Base-by-base conservation (phyloP, 2,888 invertebrate species). In the Macrostomum cliftonense region DNA sequence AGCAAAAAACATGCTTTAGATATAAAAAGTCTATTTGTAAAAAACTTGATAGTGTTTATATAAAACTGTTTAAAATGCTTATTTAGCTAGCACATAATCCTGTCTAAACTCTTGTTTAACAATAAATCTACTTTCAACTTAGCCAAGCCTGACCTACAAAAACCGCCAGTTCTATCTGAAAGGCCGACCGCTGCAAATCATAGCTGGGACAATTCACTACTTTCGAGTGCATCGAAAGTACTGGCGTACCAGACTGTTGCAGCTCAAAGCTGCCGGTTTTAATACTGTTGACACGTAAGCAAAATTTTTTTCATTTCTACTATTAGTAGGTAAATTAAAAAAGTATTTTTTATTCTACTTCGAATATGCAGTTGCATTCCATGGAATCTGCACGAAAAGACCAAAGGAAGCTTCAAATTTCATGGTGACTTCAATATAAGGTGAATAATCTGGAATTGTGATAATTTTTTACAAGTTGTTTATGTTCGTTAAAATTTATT, bases 281-380 rank as follows among this genome's bases (percentile, higher is more conserved):
- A 67, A 67, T 50, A 62, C 63, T 9, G 56, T 67, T 1, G 66
- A 67, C 57, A 67, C 66, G 66, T 67, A 54, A 58, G 64, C 9
- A 45, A 28, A 13, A 16, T 7, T 28, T 4, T 9, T 28, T 7
- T 28, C 4, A 7, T 28, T 28, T 28, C 28, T 28, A 28, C 20
- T 46, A 2, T n/a, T 47, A 52, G 17, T 43, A 14, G 20, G 7
- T 43, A 7, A 42, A 37, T 37, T 21, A 43, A n/a, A n/a, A n/a
- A n/a, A n/a, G n/a, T n/a, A n/a, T n/a, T n/a, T n/a, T n/a, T n/a
- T n/a, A n/a, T n/a, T n/a, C n/a, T n/a, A n/a, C n/a, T n/a, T n/a
- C n/a, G n/a, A n/a, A n/a, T n/a, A 12, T 28, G 9, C 52, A 68
- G 67, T 4, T 68, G 68, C 56, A 64, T 66, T 11, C 58, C 68